Evolutionary conservation across 2,113 vertebrate genomes (phyloP).

Genomic region (Brachirus orientalis): DNA sequence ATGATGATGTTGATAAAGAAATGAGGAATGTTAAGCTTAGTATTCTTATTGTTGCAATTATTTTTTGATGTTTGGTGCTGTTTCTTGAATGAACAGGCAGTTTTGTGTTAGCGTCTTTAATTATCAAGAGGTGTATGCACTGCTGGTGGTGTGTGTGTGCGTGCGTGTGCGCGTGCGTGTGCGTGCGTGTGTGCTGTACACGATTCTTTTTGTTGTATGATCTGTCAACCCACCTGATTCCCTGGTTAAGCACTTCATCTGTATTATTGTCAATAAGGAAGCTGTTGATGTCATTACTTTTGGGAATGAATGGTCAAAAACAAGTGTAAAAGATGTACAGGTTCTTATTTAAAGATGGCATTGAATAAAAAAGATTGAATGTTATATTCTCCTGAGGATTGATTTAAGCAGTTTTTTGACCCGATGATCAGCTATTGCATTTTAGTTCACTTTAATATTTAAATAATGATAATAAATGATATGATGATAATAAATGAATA

Average conservation of each 20-base stretch:
- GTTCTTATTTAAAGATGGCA: slow-evolving; percentile 78
- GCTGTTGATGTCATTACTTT: slow-evolving; percentile 66
- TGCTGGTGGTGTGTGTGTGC: slow-evolving; percentile 28
- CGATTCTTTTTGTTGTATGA: slow-evolving; percentile 58
- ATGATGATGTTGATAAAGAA: slow-evolving; percentile 44
- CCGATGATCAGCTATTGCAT: no score
- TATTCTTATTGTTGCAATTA: slow-evolving; percentile 67
- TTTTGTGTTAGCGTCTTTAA: slow-evolving; percentile 66
- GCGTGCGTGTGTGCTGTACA: slow-evolving; percentile 22
- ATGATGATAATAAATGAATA: no score
- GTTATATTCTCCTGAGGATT: slow-evolving; percentile 4
- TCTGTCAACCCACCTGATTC: slow-evolving; percentile 42
- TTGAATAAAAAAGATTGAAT: slow-evolving; percentile 78
- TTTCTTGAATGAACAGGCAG: slow-evolving; percentile 63
- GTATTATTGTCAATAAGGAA: slow-evolving; percentile 71
- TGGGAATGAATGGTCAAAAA: slow-evolving; percentile 67
- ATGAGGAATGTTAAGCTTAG: slow-evolving; percentile 74
- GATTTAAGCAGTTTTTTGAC: no score
- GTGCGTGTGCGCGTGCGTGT: background rate
- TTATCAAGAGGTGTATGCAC: slow-evolving; percentile 54
- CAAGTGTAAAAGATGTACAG: slow-evolving; percentile 72
- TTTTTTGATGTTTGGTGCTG: slow-evolving; percentile 66
- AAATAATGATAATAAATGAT: no score
- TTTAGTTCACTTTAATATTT: no score
- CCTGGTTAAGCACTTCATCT: slow-evolving; percentile 74